phyloP scores from a whole-genome alignment of 1,140 invertebrate species.

The Antheraea mylitta region DNA sequence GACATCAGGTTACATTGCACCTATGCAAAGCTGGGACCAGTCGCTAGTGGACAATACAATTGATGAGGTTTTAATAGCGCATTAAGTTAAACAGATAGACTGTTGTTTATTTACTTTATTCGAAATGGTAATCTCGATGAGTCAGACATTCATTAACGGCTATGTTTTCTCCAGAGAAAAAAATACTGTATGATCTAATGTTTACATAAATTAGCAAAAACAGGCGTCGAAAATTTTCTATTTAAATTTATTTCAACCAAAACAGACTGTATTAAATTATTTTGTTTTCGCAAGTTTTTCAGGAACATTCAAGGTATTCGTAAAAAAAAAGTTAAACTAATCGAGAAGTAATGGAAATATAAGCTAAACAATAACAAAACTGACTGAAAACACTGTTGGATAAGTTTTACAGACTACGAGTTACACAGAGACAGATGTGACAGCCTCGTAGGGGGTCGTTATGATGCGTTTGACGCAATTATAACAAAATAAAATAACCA shows the following conservation, averaged over 20 bases:
- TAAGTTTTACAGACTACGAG: too few relatives aligned
- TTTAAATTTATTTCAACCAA: not conserved
- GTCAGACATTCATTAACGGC: not conserved
- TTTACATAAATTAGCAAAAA: not conserved
- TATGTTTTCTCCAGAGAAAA: not conserved
- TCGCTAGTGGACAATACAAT: not conserved
- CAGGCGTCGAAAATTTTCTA: not conserved
- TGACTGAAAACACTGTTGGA: too few relatives aligned
- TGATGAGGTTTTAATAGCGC: not conserved
- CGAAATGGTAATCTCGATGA: not conserved
- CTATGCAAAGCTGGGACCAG: not conserved
- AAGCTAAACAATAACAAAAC: too few relatives aligned
- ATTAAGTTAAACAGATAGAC: not conserved
- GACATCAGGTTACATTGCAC: too few relatives aligned
- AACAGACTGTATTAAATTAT: not conserved
- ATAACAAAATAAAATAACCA: too few relatives aligned
- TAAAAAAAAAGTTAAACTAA: too few relatives aligned
- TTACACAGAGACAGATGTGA: too few relatives aligned
- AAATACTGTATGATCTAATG: not conserved
- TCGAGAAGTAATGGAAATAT: too few relatives aligned
- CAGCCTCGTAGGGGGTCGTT: too few relatives aligned
- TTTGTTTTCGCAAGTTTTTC: too few relatives aligned
- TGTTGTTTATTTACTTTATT: not conserved
- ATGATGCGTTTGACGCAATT: too few relatives aligned
- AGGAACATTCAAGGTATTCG: too few relatives aligned